A percentile compares a stretch with the other conserved stretches of the same genome.
These are phyloP conservation scores for Lepidochitona cinerea DNA, from an alignment of 2,888 invertebrate species.

Conservation along the genomic window DNA sequence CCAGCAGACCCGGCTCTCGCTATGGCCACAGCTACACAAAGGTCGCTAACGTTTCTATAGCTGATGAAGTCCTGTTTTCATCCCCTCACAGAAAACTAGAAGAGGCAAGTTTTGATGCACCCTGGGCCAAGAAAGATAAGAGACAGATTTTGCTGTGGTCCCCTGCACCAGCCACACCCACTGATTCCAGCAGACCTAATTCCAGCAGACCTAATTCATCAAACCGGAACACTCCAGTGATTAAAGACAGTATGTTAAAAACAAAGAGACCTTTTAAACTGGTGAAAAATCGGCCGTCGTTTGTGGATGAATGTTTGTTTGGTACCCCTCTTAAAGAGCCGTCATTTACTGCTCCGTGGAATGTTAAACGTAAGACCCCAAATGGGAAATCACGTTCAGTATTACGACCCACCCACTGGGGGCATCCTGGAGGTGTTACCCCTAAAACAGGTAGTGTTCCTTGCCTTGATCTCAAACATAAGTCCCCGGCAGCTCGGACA, in stretches of 20 bases:
- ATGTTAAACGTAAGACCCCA: slow-evolving; percentile 37
- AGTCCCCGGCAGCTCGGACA: no score
- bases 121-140: background rate
- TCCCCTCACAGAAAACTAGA: background rate
- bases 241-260: background rate
- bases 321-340: slow-evolving; percentile 51
- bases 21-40: background rate
- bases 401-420: no score
- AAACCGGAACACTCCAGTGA: background rate
- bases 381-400: no score
- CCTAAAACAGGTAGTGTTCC: no score
- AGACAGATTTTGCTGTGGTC: background rate
- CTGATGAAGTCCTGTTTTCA: background rate
- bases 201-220: background rate
- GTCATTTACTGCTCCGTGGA: slow-evolving; percentile 62
- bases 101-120: background rate
- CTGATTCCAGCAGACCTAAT: background rate
- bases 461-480: no score
- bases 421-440: no score
- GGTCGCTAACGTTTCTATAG: background rate
- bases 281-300: slow-evolving; percentile 52
- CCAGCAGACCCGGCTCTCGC: background rate
- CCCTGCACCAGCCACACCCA: background rate
- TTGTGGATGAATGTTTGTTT: slow-evolving; percentile 60
- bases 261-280: slow-evolving; percentile 28